Evolutionary conservation across 1,140 invertebrate species (phyloP).

Genomic region (Eumaeus atala): DNA sequence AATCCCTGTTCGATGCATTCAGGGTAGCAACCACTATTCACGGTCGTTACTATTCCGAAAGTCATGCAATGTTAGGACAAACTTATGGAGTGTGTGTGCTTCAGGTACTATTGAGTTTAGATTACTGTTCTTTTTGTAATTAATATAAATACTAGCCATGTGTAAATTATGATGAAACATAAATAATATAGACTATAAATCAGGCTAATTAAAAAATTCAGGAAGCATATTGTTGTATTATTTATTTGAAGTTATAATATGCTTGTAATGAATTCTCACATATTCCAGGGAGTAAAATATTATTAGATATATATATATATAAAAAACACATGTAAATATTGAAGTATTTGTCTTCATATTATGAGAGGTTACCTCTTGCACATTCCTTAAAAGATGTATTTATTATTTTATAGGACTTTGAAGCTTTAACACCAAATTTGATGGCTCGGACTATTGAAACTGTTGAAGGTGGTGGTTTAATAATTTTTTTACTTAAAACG

Average conservation of each 20-base stretch:
- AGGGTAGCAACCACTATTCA: constrained; percentile 96
- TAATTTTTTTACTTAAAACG: constrained; percentile 90
- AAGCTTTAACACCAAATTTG: constrained; percentile 98
- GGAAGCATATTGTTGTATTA: too few relatives aligned
- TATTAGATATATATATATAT: too few relatives aligned
- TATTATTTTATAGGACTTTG: constrained; percentile 90
- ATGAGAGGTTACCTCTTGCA: too few relatives aligned
- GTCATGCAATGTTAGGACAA: constrained; percentile 97
- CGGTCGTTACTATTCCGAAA: constrained; percentile 98
- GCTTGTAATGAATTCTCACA: too few relatives aligned
- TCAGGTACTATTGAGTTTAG: constrained; percentile 79
- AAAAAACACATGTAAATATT: not conserved
- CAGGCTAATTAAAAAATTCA: too few relatives aligned
- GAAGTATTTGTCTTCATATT: not conserved
- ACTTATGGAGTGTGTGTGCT: constrained; percentile 98
- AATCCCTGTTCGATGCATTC: constrained; percentile 98
- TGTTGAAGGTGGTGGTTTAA: constrained; percentile 96
- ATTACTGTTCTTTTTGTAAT: not conserved
- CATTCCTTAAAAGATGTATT: too few relatives aligned
- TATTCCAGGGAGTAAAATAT: too few relatives aligned
- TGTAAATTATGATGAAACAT: too few relatives aligned
- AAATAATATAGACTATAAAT: too few relatives aligned
- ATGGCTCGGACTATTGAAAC: constrained; percentile 98
- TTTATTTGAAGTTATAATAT: too few relatives aligned
- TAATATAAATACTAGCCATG: too few relatives aligned